Percentiles rank a stretch among this genome's conserved stretches.
phyloP scores from a whole-genome alignment of 2,888 invertebrate genomes.

The Sphecodes monilicornis region DNA sequence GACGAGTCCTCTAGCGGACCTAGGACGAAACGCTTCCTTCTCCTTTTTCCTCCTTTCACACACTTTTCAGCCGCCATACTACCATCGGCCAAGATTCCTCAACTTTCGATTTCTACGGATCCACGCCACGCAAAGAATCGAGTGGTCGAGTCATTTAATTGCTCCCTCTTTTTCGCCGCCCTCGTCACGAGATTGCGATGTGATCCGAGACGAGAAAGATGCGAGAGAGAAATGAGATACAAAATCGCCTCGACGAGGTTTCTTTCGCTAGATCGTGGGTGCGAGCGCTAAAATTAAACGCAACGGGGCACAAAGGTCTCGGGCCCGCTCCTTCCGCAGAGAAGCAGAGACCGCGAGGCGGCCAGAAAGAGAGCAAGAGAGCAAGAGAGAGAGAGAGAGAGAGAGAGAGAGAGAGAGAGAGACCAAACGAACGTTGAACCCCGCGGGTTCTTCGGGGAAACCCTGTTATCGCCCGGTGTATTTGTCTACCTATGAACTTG shows the following conservation, averaged over 20 bases:
- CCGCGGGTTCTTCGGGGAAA: slow-evolving; percentile 41
- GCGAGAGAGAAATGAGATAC: background rate
- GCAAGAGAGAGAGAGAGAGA: background rate
- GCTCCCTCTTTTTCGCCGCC: background rate
- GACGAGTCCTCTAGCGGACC: too few species aligned
- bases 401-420: background rate
- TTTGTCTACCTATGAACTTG: slow-evolving; percentile 41
- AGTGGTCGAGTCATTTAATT: background rate
- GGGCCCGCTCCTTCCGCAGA: slow-evolving; percentile 2
- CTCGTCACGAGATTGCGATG: background rate
- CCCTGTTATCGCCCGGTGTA: slow-evolving; percentile 47
- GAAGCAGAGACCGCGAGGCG: background rate
- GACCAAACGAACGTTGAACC: slow-evolving; percentile 36
- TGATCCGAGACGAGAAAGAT: background rate
- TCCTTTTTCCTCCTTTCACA: too few species aligned
- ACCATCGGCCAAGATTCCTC: background rate
- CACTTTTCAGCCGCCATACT: too few species aligned
- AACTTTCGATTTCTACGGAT: background rate
- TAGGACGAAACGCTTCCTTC: too few species aligned
- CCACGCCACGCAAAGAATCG: background rate
- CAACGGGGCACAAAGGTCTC: background rate
- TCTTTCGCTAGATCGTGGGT: slow-evolving; percentile 27
- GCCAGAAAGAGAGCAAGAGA: too few species aligned
- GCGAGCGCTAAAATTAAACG: slow-evolving; percentile 45
- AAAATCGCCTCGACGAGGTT: background rate